Base-by-base conservation (phyloP, 2,888 invertebrate species). In the Luffia ferchaultella region DNA sequence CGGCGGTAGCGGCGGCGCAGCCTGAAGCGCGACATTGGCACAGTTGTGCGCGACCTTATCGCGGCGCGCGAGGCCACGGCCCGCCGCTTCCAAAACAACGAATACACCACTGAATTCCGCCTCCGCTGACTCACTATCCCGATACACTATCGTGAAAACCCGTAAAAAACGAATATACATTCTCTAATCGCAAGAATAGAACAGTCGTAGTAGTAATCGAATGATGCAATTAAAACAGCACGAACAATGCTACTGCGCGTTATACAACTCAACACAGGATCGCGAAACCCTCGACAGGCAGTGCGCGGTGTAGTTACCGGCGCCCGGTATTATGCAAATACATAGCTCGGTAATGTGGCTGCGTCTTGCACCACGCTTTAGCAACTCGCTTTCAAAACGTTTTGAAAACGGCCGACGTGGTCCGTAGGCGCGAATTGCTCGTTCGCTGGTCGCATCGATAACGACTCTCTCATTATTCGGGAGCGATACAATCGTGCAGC, bases 241-340 rank as follows among this genome's bases (percentile, higher is more conserved):
- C n/a, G 5, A 30, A 30, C 30, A 30, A 30, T 30, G 30, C 5
- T 30, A 12, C 12, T 12, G 3, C 12, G 16, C 43, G 68, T 75
- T 70, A 71, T 73, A 76, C 70, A 72, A 73, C 64, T 67, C 67
- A 12, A 12, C 30, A 12, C 3, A 30, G 30, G 30, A 30, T 30
- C 30, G 69, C 60, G 63, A 73, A 68, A 70, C 62, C 61, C 61
- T 42, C 65, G 62, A 68, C 65, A 64, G 64, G 60, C 67, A 60
- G 62, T 62, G 46, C 62, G 46, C 20, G 60, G 63, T n/a, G n/a
- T n/a, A 68, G 70, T 71, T 73, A 70, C 75, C 53, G 67, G 71
- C 70, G 74, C 70, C 70, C 69, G 62, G 72, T 69, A 70, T 82
- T 80, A 80, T 80, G 82, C 76, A 80, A 82, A 82, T 78, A 67